These are phyloP conservation scores for Microctonus brassicae DNA, from an alignment of 2,888 invertebrate species.

Conservation along the genomic window DNA sequence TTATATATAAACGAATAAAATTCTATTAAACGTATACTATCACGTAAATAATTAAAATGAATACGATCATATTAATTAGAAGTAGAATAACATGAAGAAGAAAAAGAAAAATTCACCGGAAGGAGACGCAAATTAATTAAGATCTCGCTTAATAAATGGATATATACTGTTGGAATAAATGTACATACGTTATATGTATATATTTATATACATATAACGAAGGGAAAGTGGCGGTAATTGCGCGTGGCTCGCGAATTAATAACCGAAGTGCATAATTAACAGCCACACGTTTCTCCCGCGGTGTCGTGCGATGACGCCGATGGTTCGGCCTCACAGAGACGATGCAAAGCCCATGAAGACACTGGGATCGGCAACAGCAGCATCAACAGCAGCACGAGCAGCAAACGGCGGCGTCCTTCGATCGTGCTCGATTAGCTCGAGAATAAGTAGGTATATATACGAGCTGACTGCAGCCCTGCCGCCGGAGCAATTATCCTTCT, in stretches of 20 bases:
- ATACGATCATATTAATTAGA: slow-evolving; percentile 6
- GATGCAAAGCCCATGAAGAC: background rate
- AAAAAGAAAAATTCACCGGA: slow-evolving; percentile 2
- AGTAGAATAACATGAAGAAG: background rate
- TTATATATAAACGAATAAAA: background rate
- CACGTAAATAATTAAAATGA: background rate
- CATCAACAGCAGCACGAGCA: background rate
- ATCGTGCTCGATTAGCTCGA: slow-evolving; percentile 37
- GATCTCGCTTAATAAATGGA: slow-evolving; percentile 4
- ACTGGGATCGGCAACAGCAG: background rate
- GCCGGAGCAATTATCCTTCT: slow-evolving; percentile 36
- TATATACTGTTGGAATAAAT: background rate
- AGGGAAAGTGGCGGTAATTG: slow-evolving; percentile 50
- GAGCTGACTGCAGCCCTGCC: slow-evolving; percentile 17
- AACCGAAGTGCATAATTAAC: slow-evolving; percentile 62
- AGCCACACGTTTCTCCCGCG: slow-evolving; percentile 47
- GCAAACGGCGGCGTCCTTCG: slow-evolving; percentile 30
- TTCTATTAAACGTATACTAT: background rate
- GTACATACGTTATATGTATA: background rate
- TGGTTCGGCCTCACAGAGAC: background rate
- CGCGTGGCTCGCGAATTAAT: slow-evolving; percentile 61
- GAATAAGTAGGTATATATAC: slow-evolving; percentile 29
- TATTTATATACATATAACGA: slow-evolving; percentile 25
- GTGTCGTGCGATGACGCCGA: slow-evolving; percentile 43
- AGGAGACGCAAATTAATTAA: slow-evolving; percentile 33